phyloP scores from a whole-genome alignment of 1,140 invertebrate species.

The Drosophila triauraria region DNA sequence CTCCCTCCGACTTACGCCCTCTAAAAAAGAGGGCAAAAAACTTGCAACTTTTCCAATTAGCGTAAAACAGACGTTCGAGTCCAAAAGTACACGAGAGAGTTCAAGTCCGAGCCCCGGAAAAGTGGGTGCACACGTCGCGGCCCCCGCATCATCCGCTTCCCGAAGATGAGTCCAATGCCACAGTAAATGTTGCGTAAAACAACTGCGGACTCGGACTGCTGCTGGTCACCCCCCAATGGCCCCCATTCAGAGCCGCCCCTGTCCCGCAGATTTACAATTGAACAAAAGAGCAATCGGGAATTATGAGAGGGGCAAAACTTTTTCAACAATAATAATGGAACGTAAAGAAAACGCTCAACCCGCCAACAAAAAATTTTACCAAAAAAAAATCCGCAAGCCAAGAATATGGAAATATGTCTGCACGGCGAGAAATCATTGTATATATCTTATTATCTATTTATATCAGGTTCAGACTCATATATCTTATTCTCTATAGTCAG shows the following conservation, averaged over 20 bases:
- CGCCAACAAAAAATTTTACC: conserved; percentile 12
- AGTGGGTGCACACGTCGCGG: conserved; percentile 27
- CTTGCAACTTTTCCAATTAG: conserved; percentile 83
- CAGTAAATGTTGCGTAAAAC: conserved; percentile 81
- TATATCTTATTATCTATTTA: not conserved
- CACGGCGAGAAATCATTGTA: conserved; percentile 29
- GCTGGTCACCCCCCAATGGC: conserved; percentile 12
- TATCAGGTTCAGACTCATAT: not conserved
- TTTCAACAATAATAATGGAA: conserved; percentile 63
- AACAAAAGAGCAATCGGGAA: conserved; percentile 81
- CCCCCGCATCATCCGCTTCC: not conserved
- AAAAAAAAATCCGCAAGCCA: conserved; percentile 1
- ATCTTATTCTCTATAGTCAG: not conserved
- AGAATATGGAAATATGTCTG: conserved; percentile 39
- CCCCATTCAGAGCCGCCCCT: not conserved
- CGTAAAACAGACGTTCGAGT: conserved; percentile 73
- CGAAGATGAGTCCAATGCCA: conserved; percentile 43
- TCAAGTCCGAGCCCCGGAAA: conserved; percentile 45
- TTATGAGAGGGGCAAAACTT: conserved; percentile 75
- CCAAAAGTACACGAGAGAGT: conserved; percentile 49
- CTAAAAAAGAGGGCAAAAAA: conserved; percentile 54
- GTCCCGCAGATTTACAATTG: conserved; percentile 61
- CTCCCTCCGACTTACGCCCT: conserved; percentile 1
- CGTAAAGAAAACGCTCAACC: conserved; percentile 50
- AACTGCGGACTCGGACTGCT: conserved; percentile 61